Conservation (phyloP, 2,113 vertebrate species). For the Saguinus midas region DNA sequence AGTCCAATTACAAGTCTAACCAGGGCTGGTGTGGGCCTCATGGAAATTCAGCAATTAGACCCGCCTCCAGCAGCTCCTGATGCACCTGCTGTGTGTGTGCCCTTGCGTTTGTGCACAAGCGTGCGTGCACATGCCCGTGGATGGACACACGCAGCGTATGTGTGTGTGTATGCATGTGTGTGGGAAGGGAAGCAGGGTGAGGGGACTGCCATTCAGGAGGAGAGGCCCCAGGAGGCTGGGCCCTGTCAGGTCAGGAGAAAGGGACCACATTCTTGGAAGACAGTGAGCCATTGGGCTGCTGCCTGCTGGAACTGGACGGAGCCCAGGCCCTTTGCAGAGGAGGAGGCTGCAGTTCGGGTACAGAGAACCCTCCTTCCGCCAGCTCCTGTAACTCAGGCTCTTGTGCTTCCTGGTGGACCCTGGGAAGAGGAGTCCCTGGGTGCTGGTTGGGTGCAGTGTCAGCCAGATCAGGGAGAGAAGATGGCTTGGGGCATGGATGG, state of each 20-base stretch:
- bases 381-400: accelerated
- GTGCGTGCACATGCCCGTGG: neutral
- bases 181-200: neutral
- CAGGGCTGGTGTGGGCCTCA: constrained; percentile 75
- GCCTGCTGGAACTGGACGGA: no score
- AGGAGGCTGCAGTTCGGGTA: neutral
- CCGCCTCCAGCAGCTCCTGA: constrained; percentile 75
- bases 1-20: constrained; percentile 82
- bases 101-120: accelerated
- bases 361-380: neutral
- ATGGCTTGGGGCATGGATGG: neutral
- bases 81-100: constrained; percentile 47
- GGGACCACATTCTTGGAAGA: neutral
- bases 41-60: constrained; percentile 83
- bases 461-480: no score
- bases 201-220: no score
- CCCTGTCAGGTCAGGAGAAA: neutral
- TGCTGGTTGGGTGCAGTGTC: accelerated
- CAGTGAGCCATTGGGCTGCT: accelerated
- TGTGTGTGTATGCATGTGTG: neutral
- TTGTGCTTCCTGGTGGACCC: neutral
- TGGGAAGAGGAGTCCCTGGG: accelerated
- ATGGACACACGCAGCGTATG: accelerated
- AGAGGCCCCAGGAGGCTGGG: neutral
- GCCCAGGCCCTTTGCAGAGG: neutral